Base-by-base conservation (phyloP, 2,888 invertebrate species). In the Disparrhopalites patrizii region DNA sequence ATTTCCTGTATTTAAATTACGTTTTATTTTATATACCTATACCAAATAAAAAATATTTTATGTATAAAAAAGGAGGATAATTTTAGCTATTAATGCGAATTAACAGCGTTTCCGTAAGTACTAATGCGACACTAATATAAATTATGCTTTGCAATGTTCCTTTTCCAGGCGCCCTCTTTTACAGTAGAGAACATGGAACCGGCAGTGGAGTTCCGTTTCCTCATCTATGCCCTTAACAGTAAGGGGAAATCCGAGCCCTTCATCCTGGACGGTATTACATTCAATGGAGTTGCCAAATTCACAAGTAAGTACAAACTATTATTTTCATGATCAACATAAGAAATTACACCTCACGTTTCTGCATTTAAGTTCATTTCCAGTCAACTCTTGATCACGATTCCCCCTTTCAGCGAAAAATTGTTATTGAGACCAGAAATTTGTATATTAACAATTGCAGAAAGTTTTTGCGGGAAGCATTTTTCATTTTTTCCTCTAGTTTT, bases 181-280 rank as follows among this genome's bases (percentile, higher is more conserved):
- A 67, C 70, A 15, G 69, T 76, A n/a, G 75, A 75, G 33, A 72
- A 76, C 8, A 76, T 81, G 65, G 73, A 76, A 62, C 82, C 84
- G 73, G 77, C 89, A 75, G 77, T 77, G 8, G 73, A 73, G 8
- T 78, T 78, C 65, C 74, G 76, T 54, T 87, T 92, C 76, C 88
- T 89, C 78, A 81, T 93, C 73, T 92, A 89, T 78, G 91, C 93
- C 3, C 86, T 89, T 77, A 93, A 93, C 80, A 89, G 89, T 58
- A 93, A 93, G 78, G 93, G 93, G 54, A 82, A 88, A 66, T 91
- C 91, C 76, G 91, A 92, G 74, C 88, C 91, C 33, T 85, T 88
- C 62, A 85, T 90, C 61, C 87, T 92, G 69, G 91, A 91, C 78
- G 89, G 90, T 43, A 89, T 91, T 75, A 90, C 89, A 10, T 85